Conservation (phyloP, 2,113 vertebrate species). For the Lethenteron camtschaticum region DNA sequence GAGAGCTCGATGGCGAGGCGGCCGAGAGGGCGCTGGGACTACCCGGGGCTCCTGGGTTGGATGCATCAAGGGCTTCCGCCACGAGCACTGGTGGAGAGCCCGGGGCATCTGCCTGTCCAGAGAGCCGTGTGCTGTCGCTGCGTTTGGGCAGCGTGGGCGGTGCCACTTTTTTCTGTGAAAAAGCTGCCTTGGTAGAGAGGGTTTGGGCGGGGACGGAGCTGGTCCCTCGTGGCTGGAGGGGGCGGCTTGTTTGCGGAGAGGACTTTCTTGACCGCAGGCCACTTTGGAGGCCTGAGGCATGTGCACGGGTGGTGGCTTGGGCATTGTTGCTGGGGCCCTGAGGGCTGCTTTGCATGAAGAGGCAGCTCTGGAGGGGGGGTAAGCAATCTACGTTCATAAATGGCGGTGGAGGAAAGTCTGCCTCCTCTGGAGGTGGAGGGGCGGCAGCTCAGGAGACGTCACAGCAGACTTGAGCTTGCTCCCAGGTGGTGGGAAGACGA, state of each 20-base stretch:
- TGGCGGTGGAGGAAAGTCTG: conserved; percentile 4
- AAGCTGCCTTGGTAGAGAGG: conserved; percentile 18
- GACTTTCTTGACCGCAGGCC: conserved; percentile 63
- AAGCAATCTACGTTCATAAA: no score
- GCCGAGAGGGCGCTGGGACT: conserved; percentile 11
- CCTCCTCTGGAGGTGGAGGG: conserved; percentile 1
- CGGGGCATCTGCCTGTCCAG: no score
- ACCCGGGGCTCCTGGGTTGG: conserved; percentile 16
- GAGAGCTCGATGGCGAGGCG: conserved; percentile 54
- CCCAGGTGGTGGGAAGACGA: conserved; percentile 24
- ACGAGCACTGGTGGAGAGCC: no score
- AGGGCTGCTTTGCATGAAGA: conserved; percentile 11
- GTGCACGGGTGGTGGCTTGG: conserved; percentile 34
- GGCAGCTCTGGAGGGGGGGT: conserved; percentile 17
- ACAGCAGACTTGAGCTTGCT: no score
- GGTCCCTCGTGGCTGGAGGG: conserved; percentile 46
- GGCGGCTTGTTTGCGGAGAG: conserved; percentile 41
- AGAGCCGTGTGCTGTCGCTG: conserved; percentile 41
- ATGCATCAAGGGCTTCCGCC: no score
- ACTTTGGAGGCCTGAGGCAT: conserved; percentile 53
- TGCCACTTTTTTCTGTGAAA: conserved; percentile 43
- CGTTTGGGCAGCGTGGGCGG: conserved; percentile 47
- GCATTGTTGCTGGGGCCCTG: conserved; percentile 18
- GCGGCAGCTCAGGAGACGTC: background rate
- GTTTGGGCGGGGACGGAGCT: conserved; percentile 51